Evolutionary conservation across 2,888 invertebrate species (phyloP), one percentile per base, ranked within the genome.

Genomic region (Limnephilus lunatus): DNA sequence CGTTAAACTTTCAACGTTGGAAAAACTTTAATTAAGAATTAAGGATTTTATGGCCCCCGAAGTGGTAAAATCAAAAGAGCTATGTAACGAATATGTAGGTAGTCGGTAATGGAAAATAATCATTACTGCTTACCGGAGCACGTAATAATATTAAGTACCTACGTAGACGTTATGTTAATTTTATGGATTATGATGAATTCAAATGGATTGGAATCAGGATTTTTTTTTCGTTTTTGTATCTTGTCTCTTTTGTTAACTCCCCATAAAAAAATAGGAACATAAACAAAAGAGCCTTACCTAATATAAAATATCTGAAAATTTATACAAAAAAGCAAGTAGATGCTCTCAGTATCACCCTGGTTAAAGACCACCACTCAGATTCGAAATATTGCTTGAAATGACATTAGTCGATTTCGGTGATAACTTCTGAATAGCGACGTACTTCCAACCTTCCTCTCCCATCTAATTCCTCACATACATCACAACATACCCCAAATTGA

Each of bases 1-100:
- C 35, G 83, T 90, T 83, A 90, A 90, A 90, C 90, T 90, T 90
- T 90, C 83, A 90, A 31, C 53, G 85, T 53, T 30, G 90, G 90
- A 48, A 90, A 90, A 90, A 30, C 32, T 82, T 82, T 83, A 83
- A 82, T 90, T 83, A 90, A 48, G 83, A 90, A 83, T 48, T 90
- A 83, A 90, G 15, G 35, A 82, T 83, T 86, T 86, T 86, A 86
- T 86, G 35, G 44, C 85, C 14, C n/a, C 44, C 39, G 15, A n/a
- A 30, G n/a, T 9, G n/a, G 85, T 86, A n/a, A 48, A 48, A 86
- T 39, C 85, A 86, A 7, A 86, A 44, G 30, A 86, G 39, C 7
- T 35, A 83, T 11, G 83, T 35, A 83, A 83, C 7, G 83, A 83
- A 83, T 19, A n/a, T n/a, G n/a, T n/a, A 83, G 15, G 19, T 19